Evolutionary conservation across 2,888 invertebrate species (phyloP).

Genomic region (Troilus luridus): DNA sequence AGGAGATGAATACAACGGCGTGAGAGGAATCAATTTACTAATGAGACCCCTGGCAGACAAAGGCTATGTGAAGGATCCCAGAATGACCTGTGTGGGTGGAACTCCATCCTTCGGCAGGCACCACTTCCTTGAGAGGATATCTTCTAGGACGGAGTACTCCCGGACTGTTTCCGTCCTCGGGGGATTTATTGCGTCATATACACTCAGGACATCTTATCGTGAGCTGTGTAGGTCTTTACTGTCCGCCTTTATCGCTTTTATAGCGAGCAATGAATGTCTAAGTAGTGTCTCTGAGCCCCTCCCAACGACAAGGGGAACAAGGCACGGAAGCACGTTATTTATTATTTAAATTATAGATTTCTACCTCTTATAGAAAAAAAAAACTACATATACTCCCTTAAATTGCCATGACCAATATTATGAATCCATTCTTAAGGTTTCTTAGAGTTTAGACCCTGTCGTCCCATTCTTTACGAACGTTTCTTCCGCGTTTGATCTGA

Average conservation of each 20-base stretch:
- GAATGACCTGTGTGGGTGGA: conserved; percentile 26
- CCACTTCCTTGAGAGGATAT: neutral
- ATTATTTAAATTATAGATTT: neutral
- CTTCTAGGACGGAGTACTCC: neutral
- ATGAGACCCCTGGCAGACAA: conserved; percentile 1
- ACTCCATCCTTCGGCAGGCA: neutral
- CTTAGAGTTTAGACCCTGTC: too few species aligned
- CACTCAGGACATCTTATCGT: neutral
- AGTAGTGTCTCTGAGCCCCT: neutral
- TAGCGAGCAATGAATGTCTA: neutral
- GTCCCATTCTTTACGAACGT: too few species aligned
- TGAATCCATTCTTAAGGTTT: too few species aligned
- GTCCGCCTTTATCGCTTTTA: neutral
- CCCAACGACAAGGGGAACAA: neutral
- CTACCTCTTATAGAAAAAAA: too few species aligned
- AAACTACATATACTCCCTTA: too few species aligned
- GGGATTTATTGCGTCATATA: neutral
- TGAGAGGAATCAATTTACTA: conserved; percentile 17
- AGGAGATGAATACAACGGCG: neutral
- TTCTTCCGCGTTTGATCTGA: too few species aligned
- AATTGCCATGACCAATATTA: too few species aligned
- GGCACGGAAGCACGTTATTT: neutral
- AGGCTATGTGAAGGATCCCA: neutral
- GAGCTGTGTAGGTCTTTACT: neutral
- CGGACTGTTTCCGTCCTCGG: neutral